phyloP scores from a whole-genome alignment of 37 sponge, comb jelly and placozoan species.

The Beroe forskalii region DNA sequence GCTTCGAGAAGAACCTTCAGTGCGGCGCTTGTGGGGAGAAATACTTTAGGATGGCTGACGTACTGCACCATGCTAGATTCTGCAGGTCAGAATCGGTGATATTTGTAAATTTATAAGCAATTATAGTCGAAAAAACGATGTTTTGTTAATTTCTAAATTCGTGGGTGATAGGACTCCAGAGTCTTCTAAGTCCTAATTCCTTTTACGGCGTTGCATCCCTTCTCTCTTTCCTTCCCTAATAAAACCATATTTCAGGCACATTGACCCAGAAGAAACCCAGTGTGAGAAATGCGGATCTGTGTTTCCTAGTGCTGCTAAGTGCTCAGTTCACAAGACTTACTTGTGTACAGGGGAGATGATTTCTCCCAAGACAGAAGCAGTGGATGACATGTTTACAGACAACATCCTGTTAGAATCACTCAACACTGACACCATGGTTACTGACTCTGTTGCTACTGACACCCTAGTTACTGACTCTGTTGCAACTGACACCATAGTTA shows the following conservation, averaged over 20 bases:
- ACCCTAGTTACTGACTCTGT: background rate
- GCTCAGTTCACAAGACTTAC: slow-evolving; percentile 25
- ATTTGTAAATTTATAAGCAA: no score
- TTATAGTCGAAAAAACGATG: no score
- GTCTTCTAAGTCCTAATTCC: no score
- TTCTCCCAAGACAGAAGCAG: background rate
- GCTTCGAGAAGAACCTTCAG: no score
- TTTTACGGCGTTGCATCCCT: no score
- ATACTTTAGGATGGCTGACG: background rate
- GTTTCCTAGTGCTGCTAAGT: slow-evolving; percentile 27
- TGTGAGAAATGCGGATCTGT: slow-evolving; percentile 24
- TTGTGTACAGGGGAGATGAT: slow-evolving; percentile 18
- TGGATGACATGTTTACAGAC: background rate
- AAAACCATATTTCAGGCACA: background rate
- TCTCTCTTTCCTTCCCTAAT: no score
- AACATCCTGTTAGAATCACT: background rate
- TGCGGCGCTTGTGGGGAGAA: slow-evolving; percentile 54
- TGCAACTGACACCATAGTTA: background rate
- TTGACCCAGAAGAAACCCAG: background rate
- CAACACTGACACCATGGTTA: background rate
- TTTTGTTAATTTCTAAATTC: no score
- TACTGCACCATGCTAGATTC: slow-evolving; percentile 36
- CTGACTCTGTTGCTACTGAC: background rate
- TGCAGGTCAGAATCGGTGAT: background rate
- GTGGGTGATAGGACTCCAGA: no score